A percentile compares a stretch with the other conserved stretches of the same genome.
These are phyloP conservation scores for Caligus rogercresseyi DNA, from an alignment of 1,140 invertebrate species.

Conservation along the genomic window DNA sequence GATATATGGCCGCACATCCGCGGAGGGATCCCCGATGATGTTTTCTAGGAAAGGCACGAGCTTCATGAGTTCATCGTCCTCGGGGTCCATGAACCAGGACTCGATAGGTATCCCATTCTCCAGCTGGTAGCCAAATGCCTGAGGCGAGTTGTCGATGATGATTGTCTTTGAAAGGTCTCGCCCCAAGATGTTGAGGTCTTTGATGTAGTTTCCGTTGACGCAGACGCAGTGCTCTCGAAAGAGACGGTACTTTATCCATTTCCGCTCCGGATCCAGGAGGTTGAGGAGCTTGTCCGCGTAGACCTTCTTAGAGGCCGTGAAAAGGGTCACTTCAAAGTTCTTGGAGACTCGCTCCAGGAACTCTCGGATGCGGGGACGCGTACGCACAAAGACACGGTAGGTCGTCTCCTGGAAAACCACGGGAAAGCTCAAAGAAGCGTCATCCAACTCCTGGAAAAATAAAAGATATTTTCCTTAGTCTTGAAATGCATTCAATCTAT, in stretches of 20 bases:
- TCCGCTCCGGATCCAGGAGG: slow-evolving; percentile 68
- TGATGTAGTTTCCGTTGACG: slow-evolving; percentile 90
- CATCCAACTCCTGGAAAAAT: slow-evolving; percentile 71
- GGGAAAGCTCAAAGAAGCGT: slow-evolving; percentile 81
- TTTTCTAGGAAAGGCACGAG: slow-evolving; percentile 80
- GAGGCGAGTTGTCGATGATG: slow-evolving; percentile 80
- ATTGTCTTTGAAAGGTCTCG: slow-evolving; percentile 77
- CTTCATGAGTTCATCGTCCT: slow-evolving; percentile 76
- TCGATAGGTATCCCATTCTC: slow-evolving; percentile 95
- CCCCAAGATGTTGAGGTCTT: slow-evolving; percentile 80
- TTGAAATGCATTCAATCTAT: background rate
- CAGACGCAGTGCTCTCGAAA: slow-evolving; percentile 90
- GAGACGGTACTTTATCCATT: slow-evolving; percentile 70
- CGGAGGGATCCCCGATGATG: slow-evolving; percentile 31
- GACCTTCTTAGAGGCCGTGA: slow-evolving; percentile 86
- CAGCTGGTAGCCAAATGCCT: slow-evolving; percentile 45
- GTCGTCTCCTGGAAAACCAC: slow-evolving; percentile 79
- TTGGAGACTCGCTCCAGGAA: slow-evolving; percentile 77
- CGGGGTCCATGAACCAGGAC: slow-evolving; percentile 85
- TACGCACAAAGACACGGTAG: slow-evolving; percentile 77
- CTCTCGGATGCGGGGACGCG: slow-evolving; percentile 71
- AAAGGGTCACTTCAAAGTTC: slow-evolving; percentile 83
- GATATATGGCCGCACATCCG: slow-evolving; percentile 26
- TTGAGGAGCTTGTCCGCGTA: slow-evolving; percentile 90
- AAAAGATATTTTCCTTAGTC: slow-evolving; percentile 33